These are phyloP conservation scores for Clitarchus hookeri DNA, from an alignment of 2,888 invertebrate species.

Conservation along the genomic window DNA sequence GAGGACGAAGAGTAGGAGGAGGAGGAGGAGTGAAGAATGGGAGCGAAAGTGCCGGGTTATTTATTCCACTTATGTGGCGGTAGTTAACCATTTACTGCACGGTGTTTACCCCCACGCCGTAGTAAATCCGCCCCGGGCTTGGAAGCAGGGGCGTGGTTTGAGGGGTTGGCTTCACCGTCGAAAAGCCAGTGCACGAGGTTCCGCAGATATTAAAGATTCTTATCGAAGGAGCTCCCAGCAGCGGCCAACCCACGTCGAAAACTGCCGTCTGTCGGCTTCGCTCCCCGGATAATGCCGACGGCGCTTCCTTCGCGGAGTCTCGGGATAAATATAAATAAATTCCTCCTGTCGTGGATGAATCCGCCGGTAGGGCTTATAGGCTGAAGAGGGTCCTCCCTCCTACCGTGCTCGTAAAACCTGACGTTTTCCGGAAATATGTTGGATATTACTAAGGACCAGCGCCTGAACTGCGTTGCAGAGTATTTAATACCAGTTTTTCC, in stretches of 20 bases:
- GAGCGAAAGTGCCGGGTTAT: conserved; percentile 4
- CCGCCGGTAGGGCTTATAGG: no score
- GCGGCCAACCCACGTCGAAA: no score
- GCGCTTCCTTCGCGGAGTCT: no score
- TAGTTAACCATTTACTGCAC: neutral
- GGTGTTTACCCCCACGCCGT: neutral
- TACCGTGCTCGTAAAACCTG: no score
- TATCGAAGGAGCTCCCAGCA: neutral
- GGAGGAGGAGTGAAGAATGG: neutral
- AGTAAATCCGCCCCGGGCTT: neutral
- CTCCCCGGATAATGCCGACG: no score
- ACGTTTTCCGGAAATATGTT: no score
- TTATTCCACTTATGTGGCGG: conserved; percentile 14
- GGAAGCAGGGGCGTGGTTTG: neutral
- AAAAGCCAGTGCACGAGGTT: neutral
- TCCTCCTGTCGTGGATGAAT: no score
- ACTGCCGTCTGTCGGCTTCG: neutral
- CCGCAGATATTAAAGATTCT: conserved; percentile 14
- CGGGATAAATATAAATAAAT: no score
- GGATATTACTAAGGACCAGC: no score
- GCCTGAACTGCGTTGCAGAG: no score
- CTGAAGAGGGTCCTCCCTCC: no score
- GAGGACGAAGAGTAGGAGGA: neutral
- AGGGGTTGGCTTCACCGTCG: neutral
- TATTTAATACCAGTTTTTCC: no score